These are phyloP conservation scores for Acipenser oxyrinchus DNA, from an alignment of 2,797 vertebrate genomes.

Conservation along the genomic window DNA sequence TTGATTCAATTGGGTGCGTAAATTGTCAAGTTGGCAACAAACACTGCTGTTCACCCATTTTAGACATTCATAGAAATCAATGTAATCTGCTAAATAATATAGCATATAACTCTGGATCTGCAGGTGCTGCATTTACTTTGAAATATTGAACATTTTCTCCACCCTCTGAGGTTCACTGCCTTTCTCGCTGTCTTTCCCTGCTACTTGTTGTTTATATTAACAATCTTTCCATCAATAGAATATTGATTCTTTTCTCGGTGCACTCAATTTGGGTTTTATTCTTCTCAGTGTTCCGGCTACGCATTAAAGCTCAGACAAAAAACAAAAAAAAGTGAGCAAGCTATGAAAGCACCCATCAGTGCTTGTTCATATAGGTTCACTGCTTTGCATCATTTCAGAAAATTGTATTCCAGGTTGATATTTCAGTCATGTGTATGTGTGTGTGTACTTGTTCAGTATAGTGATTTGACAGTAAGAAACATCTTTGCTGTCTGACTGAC, in stretches of 20 bases:
- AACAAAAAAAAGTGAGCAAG: background rate
- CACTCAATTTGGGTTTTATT: constrained; percentile 21
- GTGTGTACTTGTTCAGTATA: constrained; percentile 1
- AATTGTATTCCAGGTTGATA: background rate
- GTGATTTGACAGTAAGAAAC: constrained; percentile 3
- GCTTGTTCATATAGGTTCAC: background rate
- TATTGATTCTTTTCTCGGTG: constrained; percentile 19
- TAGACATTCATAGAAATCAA: too few relatives aligned
- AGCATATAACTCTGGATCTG: too few relatives aligned
- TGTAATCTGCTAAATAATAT: too few relatives aligned
- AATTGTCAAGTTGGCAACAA: too few relatives aligned
- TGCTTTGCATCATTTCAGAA: constrained; percentile 7
- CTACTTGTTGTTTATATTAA: constrained; percentile 8
- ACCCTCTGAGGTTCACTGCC: background rate
- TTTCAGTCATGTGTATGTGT: background rate
- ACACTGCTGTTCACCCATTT: too few relatives aligned
- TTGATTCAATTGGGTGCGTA: too few relatives aligned
- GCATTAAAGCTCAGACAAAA: background rate
- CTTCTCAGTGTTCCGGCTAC: constrained; percentile 19
- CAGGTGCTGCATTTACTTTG: too few relatives aligned
- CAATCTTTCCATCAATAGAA: constrained; percentile 21
- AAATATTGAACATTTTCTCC: background rate
- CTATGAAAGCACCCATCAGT: background rate
- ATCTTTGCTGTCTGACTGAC: background rate
- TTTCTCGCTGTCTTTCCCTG: constrained; percentile 10